Evolutionary conservation across 2,888 invertebrate species (phyloP).

Genomic region (Scelioninae gen. 1): DNA sequence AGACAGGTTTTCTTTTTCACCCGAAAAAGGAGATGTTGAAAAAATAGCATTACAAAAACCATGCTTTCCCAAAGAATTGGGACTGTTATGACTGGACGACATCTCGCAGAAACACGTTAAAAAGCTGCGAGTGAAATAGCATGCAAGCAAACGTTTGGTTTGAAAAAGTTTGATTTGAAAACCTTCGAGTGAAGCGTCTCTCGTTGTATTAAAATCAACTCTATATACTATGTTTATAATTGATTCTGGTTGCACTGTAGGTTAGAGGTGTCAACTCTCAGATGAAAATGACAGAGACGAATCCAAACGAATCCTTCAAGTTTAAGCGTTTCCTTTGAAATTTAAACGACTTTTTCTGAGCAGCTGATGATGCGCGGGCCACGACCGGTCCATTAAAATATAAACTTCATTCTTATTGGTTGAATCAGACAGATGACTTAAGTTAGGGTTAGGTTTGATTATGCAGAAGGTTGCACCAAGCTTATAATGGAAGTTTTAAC

Average conservation of each 20-base stretch:
- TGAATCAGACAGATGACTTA: no score
- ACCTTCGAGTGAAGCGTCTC: no score
- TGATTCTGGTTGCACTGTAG: no score
- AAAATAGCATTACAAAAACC: slow-evolving; percentile 82
- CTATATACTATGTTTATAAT: no score
- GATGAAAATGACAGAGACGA: not conserved
- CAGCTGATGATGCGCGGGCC: no score
- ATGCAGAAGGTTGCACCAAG: no score
- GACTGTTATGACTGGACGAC: slow-evolving; percentile 71
- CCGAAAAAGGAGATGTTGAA: slow-evolving; percentile 78
- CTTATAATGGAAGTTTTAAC: no score
- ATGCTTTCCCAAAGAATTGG: slow-evolving; percentile 64
- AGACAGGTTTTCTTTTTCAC: slow-evolving; percentile 78
- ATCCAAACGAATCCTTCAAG: not conserved
- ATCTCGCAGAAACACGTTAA: slow-evolving; percentile 68
- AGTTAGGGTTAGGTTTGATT: no score
- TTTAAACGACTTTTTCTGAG: slow-evolving; percentile 40
- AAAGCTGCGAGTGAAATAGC: slow-evolving; percentile 19
- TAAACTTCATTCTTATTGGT: no score
- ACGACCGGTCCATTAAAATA: no score
- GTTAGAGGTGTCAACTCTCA: not conserved
- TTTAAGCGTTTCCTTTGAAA: slow-evolving; percentile 25
- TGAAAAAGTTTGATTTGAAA: not conserved
- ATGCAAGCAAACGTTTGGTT: slow-evolving; percentile 51
- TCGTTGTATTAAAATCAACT: no score